These are phyloP conservation scores for Phytoseiulus persimilis DNA, from an alignment of 2,888 invertebrate species.

Conservation along the genomic window DNA sequence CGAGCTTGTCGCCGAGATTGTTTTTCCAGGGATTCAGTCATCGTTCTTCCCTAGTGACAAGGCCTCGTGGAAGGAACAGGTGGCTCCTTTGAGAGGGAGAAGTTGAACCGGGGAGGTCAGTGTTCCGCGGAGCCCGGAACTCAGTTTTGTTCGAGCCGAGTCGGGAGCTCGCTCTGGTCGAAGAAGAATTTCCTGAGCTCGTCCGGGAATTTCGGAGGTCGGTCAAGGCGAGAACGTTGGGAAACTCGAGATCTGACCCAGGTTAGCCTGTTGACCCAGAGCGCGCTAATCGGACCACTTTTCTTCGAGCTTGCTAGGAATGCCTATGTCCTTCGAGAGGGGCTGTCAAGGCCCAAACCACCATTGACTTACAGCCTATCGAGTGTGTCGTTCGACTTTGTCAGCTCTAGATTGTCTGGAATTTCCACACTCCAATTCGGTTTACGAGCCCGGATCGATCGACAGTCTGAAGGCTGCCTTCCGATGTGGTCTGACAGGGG, in stretches of 20 bases:
- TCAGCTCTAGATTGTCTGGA: background rate
- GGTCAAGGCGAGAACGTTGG: background rate
- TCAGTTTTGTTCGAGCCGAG: no score
- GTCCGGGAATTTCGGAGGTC: background rate
- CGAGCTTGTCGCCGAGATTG: background rate
- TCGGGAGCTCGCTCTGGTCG: background rate
- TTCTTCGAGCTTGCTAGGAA: background rate
- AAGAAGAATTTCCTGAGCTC: background rate
- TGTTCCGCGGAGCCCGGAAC: no score
- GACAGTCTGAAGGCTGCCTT: no score
- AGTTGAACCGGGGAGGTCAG: no score
- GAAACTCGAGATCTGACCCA: background rate
- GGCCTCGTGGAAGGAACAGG: background rate
- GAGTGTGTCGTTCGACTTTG: background rate
- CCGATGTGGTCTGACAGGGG: no score
- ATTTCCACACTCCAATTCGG: background rate
- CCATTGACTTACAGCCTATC: background rate
- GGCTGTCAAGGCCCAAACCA: background rate
- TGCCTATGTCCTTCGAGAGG: background rate
- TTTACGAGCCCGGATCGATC: no score
- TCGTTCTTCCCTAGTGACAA: background rate
- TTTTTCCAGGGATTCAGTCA: background rate
- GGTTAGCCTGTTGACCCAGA: background rate
- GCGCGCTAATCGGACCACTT: background rate
- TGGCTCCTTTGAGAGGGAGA: background rate